phyloP scores from a whole-genome alignment of 2,797 vertebrate genomes.

The Acipenser transmontanus region DNA sequence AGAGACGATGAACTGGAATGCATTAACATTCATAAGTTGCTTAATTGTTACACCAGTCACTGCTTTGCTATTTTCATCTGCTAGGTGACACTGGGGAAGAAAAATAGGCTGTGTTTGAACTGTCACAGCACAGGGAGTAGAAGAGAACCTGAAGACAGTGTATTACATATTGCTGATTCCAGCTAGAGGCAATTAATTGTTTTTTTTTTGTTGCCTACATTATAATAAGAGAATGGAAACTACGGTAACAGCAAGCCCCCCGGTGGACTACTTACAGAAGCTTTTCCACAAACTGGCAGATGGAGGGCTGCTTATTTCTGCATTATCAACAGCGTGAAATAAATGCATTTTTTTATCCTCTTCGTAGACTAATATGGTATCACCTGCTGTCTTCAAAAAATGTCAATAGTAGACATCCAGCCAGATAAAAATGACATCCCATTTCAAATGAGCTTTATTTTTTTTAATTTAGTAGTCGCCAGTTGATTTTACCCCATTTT shows the following conservation, averaged over 20 bases:
- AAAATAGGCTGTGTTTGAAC: not conserved
- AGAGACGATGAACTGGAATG: not conserved
- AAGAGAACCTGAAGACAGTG: not conserved
- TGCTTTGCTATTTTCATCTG: not conserved
- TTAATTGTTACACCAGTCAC: not conserved
- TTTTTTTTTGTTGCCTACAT: too few species aligned
- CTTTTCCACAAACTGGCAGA: not conserved
- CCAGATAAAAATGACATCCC: too few species aligned
- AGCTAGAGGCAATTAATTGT: not conserved
- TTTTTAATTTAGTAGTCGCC: too few species aligned
- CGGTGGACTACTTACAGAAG: not conserved
- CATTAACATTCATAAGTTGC: not conserved
- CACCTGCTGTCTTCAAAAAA: too few species aligned
- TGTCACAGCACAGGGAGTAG: not conserved
- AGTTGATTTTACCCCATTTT: too few species aligned
- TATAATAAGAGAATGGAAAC: too few species aligned
- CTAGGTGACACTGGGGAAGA: not conserved
- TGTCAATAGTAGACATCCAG: too few species aligned
- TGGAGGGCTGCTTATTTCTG: not conserved
- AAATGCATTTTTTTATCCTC: not conserved
- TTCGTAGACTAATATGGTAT: too few species aligned
- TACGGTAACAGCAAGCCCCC: too few species aligned
- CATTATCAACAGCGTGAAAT: not conserved
- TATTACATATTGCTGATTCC: not conserved
- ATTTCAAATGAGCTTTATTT: too few species aligned